Evolutionary conservation across 2,113 vertebrate genomes (phyloP).

Genomic region (Pagrus major): DNA sequence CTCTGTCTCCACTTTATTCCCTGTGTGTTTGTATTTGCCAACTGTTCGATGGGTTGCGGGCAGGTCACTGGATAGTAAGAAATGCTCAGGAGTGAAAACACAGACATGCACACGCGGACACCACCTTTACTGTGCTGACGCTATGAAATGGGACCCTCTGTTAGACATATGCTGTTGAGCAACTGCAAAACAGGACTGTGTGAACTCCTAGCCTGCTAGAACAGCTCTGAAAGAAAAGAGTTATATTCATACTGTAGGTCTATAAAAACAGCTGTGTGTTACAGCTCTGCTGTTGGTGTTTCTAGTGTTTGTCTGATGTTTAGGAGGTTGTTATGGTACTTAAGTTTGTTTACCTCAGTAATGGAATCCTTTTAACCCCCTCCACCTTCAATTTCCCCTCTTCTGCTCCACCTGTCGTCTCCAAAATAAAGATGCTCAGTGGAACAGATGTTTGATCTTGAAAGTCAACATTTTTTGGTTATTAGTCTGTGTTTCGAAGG

Average conservation of each 20-base stretch:
- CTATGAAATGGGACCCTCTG: conserved; percentile 58
- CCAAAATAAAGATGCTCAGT: conserved; percentile 16
- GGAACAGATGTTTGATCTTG: conserved; percentile 47
- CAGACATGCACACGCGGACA: background rate
- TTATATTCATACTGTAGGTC: background rate
- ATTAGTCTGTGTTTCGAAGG: conserved; percentile 64
- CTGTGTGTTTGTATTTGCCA: conserved; percentile 43
- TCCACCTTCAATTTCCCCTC: background rate
- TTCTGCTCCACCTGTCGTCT: conserved; percentile 4
- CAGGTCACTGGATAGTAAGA: conserved; percentile 18
- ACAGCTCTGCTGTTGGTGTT: conserved; percentile 1
- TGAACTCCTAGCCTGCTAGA: conserved; percentile 5
- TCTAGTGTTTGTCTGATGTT: conserved; percentile 8
- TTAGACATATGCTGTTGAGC: conserved; percentile 35
- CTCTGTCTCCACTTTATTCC: conserved; percentile 60
- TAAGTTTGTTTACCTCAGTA: conserved; percentile 35
- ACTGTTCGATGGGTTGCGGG: conserved; percentile 28
- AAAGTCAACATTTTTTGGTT: conserved; percentile 58
- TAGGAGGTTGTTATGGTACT: conserved; percentile 27
- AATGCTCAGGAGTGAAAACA: conserved; percentile 34
- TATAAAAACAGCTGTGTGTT: background rate
- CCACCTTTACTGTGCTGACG: conserved; percentile 55
- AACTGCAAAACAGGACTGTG: conserved; percentile 43
- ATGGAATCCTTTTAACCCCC: conserved; percentile 14
- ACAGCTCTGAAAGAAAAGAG: background rate